A percentile compares a stretch with the other conserved stretches of the same genome.
Conservation (phyloP, 1,140 invertebrate genomes). For the Drosophila teissieri region DNA sequence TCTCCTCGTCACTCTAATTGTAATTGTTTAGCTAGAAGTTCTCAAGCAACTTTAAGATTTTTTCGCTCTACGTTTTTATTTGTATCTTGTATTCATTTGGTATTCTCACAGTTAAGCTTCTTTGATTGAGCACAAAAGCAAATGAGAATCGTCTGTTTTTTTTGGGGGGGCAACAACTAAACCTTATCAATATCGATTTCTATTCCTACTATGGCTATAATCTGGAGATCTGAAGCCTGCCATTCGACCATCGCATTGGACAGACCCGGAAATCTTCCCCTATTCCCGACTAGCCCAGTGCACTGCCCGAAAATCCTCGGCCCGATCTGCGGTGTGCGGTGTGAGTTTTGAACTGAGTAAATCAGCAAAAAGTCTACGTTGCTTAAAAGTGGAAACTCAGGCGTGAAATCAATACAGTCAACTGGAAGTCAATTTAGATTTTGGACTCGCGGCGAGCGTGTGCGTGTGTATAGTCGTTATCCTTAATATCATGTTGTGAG, state of each 20-base stretch:
- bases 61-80: conserved; percentile 51
- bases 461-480: conserved; percentile 44
- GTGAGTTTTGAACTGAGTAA: conserved; percentile 28
- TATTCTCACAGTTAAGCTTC: conserved; percentile 84
- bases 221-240: conserved; percentile 6
- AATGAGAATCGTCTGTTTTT: conserved; percentile 68
- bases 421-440: conserved; percentile 77
- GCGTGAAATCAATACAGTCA: conserved; percentile 5
- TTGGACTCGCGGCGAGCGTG: conserved; percentile 47
- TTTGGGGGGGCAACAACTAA: conserved; percentile 44
- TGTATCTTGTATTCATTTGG: conserved; percentile 65
- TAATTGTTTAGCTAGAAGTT: conserved; percentile 49
- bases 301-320: conserved; percentile 8
- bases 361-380: conserved; percentile 21
- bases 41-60: conserved; percentile 44
- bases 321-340: conserved; percentile 9
- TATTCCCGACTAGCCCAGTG: conserved; percentile 66
- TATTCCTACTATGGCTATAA: conserved; percentile 46
- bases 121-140: conserved; percentile 84
- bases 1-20: conserved; percentile 34
- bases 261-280: conserved; percentile 78
- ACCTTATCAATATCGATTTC: conserved; percentile 56
- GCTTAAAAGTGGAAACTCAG: conserved; percentile 8
- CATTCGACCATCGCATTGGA: conserved; percentile 51
- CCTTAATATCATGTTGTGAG: conserved; percentile 33